Conservation (phyloP, 2,888 invertebrate genomes). For the Ceratothoa steindachneri region DNA sequence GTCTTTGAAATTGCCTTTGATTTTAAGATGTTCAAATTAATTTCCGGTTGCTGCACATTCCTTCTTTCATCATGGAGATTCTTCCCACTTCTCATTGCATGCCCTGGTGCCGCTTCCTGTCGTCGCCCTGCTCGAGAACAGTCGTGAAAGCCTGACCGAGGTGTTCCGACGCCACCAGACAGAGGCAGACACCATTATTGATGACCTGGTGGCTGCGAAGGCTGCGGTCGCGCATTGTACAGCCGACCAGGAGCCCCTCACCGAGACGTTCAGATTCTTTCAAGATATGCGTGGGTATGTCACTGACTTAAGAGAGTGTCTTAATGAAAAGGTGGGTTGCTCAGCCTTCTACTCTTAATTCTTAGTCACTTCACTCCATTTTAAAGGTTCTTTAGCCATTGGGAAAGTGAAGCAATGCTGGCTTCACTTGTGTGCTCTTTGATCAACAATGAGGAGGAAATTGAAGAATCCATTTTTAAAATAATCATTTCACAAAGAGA, state of each 20-base stretch:
- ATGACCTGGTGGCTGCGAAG: slow-evolving; percentile 56
- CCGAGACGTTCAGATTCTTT: slow-evolving; percentile 83
- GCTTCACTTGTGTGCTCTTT: no score
- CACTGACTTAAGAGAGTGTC: slow-evolving; percentile 92
- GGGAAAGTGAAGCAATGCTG: no score
- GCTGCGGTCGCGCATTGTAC: slow-evolving; percentile 58
- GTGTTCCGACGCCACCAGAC: slow-evolving; percentile 59
- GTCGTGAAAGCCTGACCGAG: slow-evolving; percentile 61
- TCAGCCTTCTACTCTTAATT: slow-evolving; percentile 15
- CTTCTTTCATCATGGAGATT: no score
- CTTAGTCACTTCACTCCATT: slow-evolving; percentile 1
- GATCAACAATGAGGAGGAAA: no score
- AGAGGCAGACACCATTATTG: slow-evolving; percentile 58
- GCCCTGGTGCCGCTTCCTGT: no score
- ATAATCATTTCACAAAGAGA: no score
- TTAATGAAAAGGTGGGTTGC: slow-evolving; percentile 82
- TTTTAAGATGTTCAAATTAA: no score
- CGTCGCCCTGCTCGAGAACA: slow-evolving; percentile 50
- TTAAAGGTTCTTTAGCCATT: not conserved
- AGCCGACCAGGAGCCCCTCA: slow-evolving; percentile 63
- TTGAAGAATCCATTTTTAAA: no score
- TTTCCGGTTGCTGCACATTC: no score
- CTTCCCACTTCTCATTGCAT: not conserved
- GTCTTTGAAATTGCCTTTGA: no score
- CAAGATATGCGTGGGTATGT: slow-evolving; percentile 93